Base-by-base conservation (phyloP, 2,888 invertebrate species). In the Deroplatys truncata region DNA sequence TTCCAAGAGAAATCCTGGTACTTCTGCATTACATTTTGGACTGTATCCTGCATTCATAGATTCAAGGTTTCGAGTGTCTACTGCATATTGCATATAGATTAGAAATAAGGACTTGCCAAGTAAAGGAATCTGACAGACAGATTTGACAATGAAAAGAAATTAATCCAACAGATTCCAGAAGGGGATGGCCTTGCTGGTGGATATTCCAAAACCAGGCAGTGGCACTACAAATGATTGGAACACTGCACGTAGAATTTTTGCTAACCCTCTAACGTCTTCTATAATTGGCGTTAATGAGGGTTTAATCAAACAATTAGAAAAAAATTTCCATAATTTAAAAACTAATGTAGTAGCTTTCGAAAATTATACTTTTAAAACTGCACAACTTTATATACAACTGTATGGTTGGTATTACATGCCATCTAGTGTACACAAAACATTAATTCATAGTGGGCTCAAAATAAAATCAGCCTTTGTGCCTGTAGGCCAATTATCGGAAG, bases 391-490 rank as follows among this genome's bases (percentile, higher is more conserved):
- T 29, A 13, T 85, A 10, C 10, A 29, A 29, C 88, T 90, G 72
- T 92, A 92, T 90, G 91, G 91, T 8, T 92, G 92, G 92, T 92
- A 91, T 88, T 91, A 90, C 85, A 92, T 92, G 92, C 92, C 92
- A 85, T 91, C 92, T 84, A 91, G 91, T 25, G 91, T 92, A 10
- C 92, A 92, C 85, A 92, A 92, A 91, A 72, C 92, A 16, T 90
- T 92, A 28, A 89, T 92, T 84, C 92, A 92, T 89, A 91, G 92
- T 13, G 84, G 16, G 28, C 13, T 13, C n/a, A 28, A 10, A 20
- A n/a, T 84, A 20, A 9, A 84, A 84, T 84, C 16, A 20, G 84
- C 84, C 13, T 10, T 84, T 10, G 20, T 84, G 28, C 84, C 84
- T 20, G 28, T 84, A 20, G 84, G 84, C n/a, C n/a, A n/a, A 28